Base-by-base conservation (phyloP, 2,113 vertebrate species). In the Limnothrissa miodon region DNA sequence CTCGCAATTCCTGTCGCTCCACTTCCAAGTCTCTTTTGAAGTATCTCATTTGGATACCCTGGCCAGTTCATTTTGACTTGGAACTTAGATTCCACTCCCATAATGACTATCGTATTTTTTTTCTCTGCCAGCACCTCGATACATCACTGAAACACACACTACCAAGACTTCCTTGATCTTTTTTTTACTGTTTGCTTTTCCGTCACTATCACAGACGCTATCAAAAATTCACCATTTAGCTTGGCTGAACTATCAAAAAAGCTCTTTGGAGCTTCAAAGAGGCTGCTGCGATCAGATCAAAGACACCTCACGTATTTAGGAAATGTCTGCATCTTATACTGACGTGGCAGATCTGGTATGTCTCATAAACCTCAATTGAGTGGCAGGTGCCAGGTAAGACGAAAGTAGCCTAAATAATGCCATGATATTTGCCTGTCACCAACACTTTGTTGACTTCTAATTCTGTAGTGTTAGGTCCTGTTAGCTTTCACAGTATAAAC, bases 1-100 rank as follows among this genome's bases (percentile, higher is more conserved):
- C 17, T 39, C 39, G 42, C 79, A 46, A 45, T 78, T 59, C 44
- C 23, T 42, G 81, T 15, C 81, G 39, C 45, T n/a, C 13, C 78
- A 13, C 81, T 84, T 74, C 79, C 74, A 86, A 84, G 80, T 7
- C 11, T 1, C 78, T 19, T 86, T 82, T 83, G 80, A 84, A 86
- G 82, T 45, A 45, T 82, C 70, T 83, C 53, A 82, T 86, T 62
- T n/a, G 53, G 39, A 36, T 39, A 39, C 36, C 25, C 29, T 78
- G 45, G 21, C 81, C 86, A 80, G 78, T 80, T 82, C n/a, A n/a
- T 62, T n/a, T 82, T 84, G 48, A 81, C 66, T 82, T 70, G 80
- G n/a, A 82, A 53, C 51, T 11, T 0, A 15, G 2, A 13, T 84
- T 81, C 56, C 33, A 33, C 21, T 79, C 21, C 81, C n/a, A 51